Evolutionary conservation across 2,888 invertebrate genomes (phyloP).

Genomic region (Chrysina gloriosa): DNA sequence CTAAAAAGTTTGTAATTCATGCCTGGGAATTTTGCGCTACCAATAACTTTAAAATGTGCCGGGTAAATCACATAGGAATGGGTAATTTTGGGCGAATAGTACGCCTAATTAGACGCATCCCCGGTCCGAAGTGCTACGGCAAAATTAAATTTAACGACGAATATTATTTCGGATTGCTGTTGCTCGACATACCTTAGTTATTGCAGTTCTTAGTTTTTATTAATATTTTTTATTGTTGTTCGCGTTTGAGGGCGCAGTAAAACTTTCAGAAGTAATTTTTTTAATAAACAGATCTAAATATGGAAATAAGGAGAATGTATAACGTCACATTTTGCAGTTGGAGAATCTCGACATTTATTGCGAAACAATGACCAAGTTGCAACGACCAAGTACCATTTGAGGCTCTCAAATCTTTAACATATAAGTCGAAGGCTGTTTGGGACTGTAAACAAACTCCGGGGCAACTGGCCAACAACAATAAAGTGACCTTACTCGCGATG

Average conservation of each 20-base stretch:
- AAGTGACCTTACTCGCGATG: too few relatives aligned
- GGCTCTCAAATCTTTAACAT: too few relatives aligned
- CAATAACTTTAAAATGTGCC: constrained; percentile 47
- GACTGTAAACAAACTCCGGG: too few relatives aligned
- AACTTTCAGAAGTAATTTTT: background rate
- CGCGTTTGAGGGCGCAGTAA: background rate
- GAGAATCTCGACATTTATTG: too few relatives aligned
- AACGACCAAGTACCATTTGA: too few relatives aligned
- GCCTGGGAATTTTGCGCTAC: constrained; percentile 38
- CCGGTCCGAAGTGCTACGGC: constrained; percentile 36
- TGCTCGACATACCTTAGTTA: constrained; percentile 34
- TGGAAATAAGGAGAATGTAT: too few relatives aligned
- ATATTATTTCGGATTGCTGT: constrained; percentile 28
- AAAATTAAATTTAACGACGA: constrained; percentile 46
- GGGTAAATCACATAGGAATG: constrained; percentile 47
- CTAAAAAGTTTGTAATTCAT: constrained; percentile 43
- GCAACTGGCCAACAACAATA: too few relatives aligned
- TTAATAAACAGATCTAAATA: background rate
- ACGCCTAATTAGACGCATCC: constrained; percentile 47
- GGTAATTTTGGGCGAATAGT: constrained; percentile 46
- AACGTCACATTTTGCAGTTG: too few relatives aligned
- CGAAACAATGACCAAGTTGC: too few relatives aligned
- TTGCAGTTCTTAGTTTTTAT: constrained; percentile 31
- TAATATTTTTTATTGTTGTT: constrained; percentile 20
- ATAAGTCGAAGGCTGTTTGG: too few relatives aligned